These are phyloP conservation scores for Sarcophaga carnaria DNA, from an alignment of 2,888 invertebrate species.

Conservation along the genomic window DNA sequence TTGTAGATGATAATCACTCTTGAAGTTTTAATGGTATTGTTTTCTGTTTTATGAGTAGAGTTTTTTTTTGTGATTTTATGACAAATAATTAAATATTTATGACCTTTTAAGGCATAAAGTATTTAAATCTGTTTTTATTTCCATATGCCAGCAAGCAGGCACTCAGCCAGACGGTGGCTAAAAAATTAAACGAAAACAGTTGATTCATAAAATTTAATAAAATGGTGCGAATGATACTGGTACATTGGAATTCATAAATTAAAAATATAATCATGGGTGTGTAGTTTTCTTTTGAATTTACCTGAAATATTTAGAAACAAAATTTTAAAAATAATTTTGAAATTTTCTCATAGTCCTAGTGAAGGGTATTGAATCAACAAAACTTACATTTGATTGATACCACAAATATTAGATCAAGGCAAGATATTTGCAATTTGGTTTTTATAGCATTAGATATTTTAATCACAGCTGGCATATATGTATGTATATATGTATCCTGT, in stretches of 20 bases:
- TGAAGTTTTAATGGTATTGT: conserved; percentile 9
- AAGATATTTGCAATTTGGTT: no score
- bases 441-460: no score
- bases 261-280: neutral
- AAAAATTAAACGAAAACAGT: neutral
- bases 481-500: no score
- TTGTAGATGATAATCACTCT: neutral
- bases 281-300: no score
- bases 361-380: no score
- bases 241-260: neutral
- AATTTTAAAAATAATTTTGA: neutral
- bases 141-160: no score
- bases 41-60: neutral
- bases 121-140: neutral
- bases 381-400: no score
- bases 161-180: neutral
- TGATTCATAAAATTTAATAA: neutral
- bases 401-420: no score
- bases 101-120: neutral
- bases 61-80: conserved; percentile 14
- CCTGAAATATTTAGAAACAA: neutral
- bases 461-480: no score
- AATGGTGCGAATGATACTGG: neutral
- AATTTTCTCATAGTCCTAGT: no score
- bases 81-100: conserved; percentile 27